Percentiles rank a stretch among this genome's conserved stretches.
Evolutionary conservation across 2,888 invertebrate genomes (phyloP).

Genomic region (Agonum fuliginosum): DNA sequence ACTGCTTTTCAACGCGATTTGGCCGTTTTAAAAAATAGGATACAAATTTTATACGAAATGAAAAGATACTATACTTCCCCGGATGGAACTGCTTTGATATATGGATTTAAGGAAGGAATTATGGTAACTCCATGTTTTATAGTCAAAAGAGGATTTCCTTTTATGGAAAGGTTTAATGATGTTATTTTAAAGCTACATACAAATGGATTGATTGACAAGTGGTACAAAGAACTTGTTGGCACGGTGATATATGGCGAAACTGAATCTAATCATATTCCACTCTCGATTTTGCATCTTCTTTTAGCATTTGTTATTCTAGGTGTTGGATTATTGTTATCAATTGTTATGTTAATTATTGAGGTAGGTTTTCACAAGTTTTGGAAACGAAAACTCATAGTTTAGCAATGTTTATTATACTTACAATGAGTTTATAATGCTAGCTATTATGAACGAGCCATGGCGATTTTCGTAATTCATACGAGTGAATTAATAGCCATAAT

Average conservation of each 20-base stretch:
- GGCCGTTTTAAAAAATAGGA: constrained; percentile 1
- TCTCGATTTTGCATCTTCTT: not conserved
- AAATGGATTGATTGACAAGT: constrained; percentile 46
- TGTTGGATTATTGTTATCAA: not conserved
- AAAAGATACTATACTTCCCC: constrained; percentile 1
- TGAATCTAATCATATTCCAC: not conserved
- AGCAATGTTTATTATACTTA: no score
- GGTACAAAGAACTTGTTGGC: constrained; percentile 42
- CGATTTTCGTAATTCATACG: no score
- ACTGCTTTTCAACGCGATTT: constrained; percentile 38
- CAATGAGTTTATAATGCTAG: no score
- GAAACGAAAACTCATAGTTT: no score
- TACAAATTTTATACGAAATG: constrained; percentile 11
- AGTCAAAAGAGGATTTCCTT: constrained; percentile 29
- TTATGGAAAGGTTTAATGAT: not conserved
- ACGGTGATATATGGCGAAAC: not conserved
- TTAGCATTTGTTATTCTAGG: constrained; percentile 4
- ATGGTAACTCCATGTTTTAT: not conserved
- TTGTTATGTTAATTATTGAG: no score
- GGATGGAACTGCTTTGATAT: constrained; percentile 15
- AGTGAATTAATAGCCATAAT: no score
- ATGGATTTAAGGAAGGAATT: not conserved
- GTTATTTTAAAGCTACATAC: not conserved
- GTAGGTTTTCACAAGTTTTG: no score
- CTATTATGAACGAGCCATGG: no score